A percentile compares a stretch with the other conserved stretches of the same genome.
Evolutionary conservation across 1,140 invertebrate genomes (phyloP).

Genomic region (Drosophila eugracilis): DNA sequence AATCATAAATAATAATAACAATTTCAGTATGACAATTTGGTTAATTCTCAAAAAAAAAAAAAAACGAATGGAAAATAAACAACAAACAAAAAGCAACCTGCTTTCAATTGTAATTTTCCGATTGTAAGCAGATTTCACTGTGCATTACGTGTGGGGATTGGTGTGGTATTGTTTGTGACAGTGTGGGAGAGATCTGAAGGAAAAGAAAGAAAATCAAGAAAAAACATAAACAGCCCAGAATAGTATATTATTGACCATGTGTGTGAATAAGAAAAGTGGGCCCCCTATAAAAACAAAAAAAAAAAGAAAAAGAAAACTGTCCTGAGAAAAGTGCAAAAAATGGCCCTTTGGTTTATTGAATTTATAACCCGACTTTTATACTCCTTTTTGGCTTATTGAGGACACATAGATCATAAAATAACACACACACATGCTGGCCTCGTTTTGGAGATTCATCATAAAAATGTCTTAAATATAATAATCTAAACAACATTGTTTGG

Average conservation of each 20-base stretch:
- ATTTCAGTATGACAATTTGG: conserved; percentile 46
- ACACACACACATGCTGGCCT: conserved; percentile 1
- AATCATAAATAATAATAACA: conserved; percentile 56
- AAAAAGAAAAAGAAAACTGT: conserved; percentile 16
- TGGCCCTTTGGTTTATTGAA: conserved; percentile 55
- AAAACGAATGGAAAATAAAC: conserved; percentile 21
- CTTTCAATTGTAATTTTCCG: conserved; percentile 81
- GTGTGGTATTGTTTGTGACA: conserved; percentile 13
- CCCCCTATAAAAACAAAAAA: conserved; percentile 20
- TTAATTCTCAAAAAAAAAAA: conserved; percentile 28
- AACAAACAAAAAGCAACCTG: conserved; percentile 48
- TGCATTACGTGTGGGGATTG: conserved; percentile 37
- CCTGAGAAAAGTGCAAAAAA: conserved; percentile 23
- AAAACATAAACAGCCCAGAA: conserved; percentile 73
- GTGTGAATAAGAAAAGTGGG: conserved; percentile 28
- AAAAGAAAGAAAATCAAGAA: conserved; percentile 40
- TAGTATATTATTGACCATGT: conserved; percentile 26
- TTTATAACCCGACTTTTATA: conserved; percentile 43
- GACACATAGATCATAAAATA: conserved; percentile 46
- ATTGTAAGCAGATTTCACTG: conserved; percentile 76
- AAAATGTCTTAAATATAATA: neutral
- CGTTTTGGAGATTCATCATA: neutral
- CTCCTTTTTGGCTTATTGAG: conserved; percentile 41
- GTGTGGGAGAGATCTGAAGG: conserved; percentile 42
- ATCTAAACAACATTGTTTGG: conserved; percentile 1